Percentiles rank a stretch among this genome's conserved stretches.
phyloP scores from a whole-genome alignment of 2,888 invertebrate species.

The Hemistola chrysoprasaria region DNA sequence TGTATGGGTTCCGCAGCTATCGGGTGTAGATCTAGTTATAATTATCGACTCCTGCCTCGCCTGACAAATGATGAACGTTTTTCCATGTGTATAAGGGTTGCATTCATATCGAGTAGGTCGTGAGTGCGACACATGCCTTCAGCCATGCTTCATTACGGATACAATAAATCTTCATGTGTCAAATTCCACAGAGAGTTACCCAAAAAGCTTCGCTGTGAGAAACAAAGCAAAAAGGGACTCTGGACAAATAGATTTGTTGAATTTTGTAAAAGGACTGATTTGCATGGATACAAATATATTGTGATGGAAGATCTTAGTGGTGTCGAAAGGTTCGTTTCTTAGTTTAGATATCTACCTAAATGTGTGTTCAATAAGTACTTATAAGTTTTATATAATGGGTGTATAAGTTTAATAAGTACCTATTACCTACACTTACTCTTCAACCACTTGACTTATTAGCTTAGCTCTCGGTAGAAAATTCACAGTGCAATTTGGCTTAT shows the following conservation, averaged over 20 bases:
- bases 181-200: conserved; percentile 11
- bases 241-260: conserved; percentile 59
- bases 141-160: conserved; percentile 10
- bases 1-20: conserved; percentile 37
- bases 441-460: no score
- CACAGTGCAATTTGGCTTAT: no score
- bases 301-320: conserved; percentile 80
- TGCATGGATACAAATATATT: conserved; percentile 88
- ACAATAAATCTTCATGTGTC: conserved; percentile 3
- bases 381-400: no score
- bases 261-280: conserved; percentile 85
- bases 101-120: not conserved
- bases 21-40: conserved; percentile 48
- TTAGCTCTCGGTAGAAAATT: no score
- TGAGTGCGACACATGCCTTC: no score
- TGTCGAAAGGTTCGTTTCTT: conserved; percentile 76
- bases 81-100: no score
- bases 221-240: conserved; percentile 35
- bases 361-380: no score
- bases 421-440: no score
- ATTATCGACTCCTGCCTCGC: conserved; percentile 44
- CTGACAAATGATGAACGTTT: conserved; percentile 30
- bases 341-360: no score
- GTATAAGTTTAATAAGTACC: no score
- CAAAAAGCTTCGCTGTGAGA: conserved; percentile 18